phyloP scores from a whole-genome alignment of 2,888 invertebrate species.

The Heliothis peltigera region DNA sequence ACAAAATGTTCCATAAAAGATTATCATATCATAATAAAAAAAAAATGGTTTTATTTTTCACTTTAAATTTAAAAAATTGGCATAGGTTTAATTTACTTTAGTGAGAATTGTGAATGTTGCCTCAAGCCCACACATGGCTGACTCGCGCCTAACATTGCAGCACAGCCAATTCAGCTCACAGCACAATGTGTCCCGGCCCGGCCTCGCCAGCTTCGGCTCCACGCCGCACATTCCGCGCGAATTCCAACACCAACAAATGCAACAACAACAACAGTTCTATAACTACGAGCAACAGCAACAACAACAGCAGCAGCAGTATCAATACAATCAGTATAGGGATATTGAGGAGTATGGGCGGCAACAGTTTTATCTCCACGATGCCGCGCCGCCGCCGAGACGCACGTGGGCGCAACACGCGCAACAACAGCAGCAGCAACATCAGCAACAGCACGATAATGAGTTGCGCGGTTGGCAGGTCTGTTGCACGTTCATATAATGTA shows the following conservation, averaged over 20 bases:
- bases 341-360: slow-evolving; percentile 77
- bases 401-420: slow-evolving; percentile 92
- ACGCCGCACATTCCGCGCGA: slow-evolving; percentile 86
- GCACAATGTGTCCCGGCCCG: slow-evolving; percentile 85
- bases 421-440: slow-evolving; percentile 74
- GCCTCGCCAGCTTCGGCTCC: slow-evolving; percentile 83
- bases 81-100: neutral
- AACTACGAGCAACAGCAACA: slow-evolving; percentile 68
- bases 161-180: slow-evolving; percentile 89
- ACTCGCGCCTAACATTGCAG: slow-evolving; percentile 73
- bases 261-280: slow-evolving; percentile 67
- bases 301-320: slow-evolving; percentile 25
- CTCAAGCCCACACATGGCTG: slow-evolving; percentile 60
- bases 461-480: slow-evolving; percentile 85
- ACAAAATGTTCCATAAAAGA: neutral
- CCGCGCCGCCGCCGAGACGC: slow-evolving; percentile 90
- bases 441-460: slow-evolving; percentile 90
- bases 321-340: slow-evolving; percentile 74
- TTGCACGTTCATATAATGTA: slow-evolving; percentile 33
- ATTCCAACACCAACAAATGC: slow-evolving; percentile 67
- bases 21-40: neutral
- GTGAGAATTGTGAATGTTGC: slow-evolving; percentile 53
- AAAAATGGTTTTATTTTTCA: no score
- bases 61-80: no score
- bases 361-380: slow-evolving; percentile 94